Conservation (phyloP, 2,797 vertebrate species). For the Natrix natrix region DNA sequence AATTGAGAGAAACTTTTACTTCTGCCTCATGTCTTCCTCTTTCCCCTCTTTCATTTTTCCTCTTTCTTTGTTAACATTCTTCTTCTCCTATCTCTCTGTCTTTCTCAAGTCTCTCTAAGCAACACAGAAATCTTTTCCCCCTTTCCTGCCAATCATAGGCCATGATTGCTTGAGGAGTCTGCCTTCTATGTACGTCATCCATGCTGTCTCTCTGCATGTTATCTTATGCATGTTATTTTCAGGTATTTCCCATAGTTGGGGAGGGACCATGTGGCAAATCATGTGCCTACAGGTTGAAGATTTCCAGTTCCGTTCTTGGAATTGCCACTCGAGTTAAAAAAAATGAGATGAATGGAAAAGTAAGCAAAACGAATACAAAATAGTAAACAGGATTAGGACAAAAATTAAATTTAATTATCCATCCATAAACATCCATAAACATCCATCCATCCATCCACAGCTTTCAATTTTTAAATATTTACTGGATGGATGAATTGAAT, state of each 20-base stretch:
- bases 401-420: background rate
- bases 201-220: background rate
- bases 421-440: no score
- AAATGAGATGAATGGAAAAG: background rate
- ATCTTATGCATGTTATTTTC: background rate
- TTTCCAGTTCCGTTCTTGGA: background rate
- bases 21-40: background rate
- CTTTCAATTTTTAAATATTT: background rate
- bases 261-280: background rate
- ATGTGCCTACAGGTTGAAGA: background rate
- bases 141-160: background rate
- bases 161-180: background rate
- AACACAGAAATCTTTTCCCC: background rate
- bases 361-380: background rate
- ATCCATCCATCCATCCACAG: background rate
- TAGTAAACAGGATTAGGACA: background rate
- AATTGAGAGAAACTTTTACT: background rate
- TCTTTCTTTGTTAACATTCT: background rate
- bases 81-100: background rate
- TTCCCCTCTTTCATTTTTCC: background rate
- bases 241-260: background rate
- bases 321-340: background rate
- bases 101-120: background rate
- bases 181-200: background rate
- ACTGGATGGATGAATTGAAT: background rate